A percentile compares a stretch with the other conserved stretches of the same genome.
phyloP scores from a whole-genome alignment of 2,113 vertebrate genomes.

The Sceloporus undulatus region DNA sequence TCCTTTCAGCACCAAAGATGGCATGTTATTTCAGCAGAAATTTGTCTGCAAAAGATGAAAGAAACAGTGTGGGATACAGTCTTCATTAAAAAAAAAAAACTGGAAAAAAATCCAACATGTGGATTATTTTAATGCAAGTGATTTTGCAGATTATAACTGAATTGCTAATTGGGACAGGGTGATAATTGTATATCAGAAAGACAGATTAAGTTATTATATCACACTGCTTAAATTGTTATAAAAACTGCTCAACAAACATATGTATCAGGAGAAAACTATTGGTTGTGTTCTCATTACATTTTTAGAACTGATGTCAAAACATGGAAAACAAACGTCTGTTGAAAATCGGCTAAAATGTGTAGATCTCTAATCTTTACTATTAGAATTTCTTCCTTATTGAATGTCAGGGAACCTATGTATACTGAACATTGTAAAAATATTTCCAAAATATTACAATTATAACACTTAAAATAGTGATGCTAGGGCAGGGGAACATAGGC shows the following conservation, averaged over 20 bases:
- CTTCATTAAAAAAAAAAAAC: conserved; percentile 10
- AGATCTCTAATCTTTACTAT: accelerated
- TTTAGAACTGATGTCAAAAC: not conserved
- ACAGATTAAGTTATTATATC: conserved; percentile 63
- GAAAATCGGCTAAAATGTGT: not conserved
- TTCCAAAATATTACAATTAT: not conserved
- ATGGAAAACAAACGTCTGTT: accelerated
- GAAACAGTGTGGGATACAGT: not conserved
- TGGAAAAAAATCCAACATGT: conserved; percentile 39
- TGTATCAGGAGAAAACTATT: conserved; percentile 12
- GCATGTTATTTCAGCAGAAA: accelerated
- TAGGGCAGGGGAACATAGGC: no score
- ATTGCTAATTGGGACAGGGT: conserved; percentile 70
- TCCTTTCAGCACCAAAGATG: not conserved
- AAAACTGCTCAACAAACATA: conserved; percentile 51
- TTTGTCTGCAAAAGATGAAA: not conserved
- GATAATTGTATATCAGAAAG: conserved; percentile 62
- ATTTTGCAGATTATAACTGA: conserved; percentile 70
- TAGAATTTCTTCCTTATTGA: accelerated
- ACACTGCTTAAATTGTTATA: conserved; percentile 44
- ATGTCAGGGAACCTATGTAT: not conserved
- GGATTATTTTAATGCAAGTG: conserved; percentile 65
- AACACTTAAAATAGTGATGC: no score
- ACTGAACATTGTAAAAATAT: not conserved
- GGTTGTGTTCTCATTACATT: not conserved